phyloP scores from a whole-genome alignment of 2,113 vertebrate species.

The Bungarus multicinctus region DNA sequence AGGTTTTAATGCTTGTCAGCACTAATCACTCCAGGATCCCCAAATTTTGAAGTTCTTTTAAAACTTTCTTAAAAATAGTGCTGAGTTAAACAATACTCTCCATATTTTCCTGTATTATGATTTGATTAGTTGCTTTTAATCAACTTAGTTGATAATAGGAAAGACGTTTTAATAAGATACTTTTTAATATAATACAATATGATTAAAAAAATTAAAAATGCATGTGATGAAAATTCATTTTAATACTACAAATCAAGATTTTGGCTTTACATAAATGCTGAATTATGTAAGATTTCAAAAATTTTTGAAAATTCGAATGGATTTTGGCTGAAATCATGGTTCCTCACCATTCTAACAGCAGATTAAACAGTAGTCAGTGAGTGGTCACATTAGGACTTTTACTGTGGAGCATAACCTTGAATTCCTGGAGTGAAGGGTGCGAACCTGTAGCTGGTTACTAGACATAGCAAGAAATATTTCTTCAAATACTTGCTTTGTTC shows the following conservation, averaged over 20 bases:
- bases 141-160: constrained; percentile 52
- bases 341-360: neutral
- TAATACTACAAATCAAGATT: constrained; percentile 46
- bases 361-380: neutral
- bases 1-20: constrained; percentile 75
- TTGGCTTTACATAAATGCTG: constrained; percentile 5
- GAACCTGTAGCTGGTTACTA: constrained; percentile 80
- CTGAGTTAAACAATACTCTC: constrained; percentile 37
- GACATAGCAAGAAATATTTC: constrained; percentile 81
- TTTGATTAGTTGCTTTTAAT: constrained; percentile 42
- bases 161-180: constrained; percentile 41
- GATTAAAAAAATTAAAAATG: constrained; percentile 27
- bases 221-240: constrained; percentile 7
- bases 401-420: constrained; percentile 46
- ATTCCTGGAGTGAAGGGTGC: constrained; percentile 76
- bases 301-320: constrained; percentile 34
- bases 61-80: constrained; percentile 48
- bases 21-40: constrained; percentile 77
- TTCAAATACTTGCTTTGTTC: constrained; percentile 77
- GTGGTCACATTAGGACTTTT: constrained; percentile 50
- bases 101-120: constrained; percentile 22
- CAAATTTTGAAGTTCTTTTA: constrained; percentile 60
- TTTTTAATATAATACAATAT: constrained; percentile 40
- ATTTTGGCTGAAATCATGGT: constrained; percentile 47
- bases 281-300: constrained; percentile 23